These are phyloP conservation scores for Poeciliopsis paucimaculata DNA, from an alignment of 2,797 vertebrate genomes.

Conservation along the genomic window DNA sequence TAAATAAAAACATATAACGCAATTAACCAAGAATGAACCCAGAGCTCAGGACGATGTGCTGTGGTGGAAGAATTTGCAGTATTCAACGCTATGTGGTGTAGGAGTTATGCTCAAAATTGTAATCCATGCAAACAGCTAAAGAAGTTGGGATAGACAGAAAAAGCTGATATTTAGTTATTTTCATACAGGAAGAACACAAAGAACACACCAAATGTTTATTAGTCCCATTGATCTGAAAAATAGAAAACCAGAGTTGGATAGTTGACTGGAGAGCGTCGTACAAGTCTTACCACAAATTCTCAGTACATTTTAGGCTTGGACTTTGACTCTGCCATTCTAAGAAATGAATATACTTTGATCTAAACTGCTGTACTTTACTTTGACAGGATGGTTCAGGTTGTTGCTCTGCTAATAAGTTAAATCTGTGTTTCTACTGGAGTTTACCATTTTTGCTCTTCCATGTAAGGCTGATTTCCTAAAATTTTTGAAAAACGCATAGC, in stretches of 20 bases:
- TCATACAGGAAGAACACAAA: neutral
- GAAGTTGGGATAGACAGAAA: neutral
- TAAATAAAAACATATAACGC: neutral
- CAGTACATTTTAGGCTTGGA: neutral
- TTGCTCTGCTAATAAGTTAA: neutral
- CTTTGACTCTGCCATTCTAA: neutral
- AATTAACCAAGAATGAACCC: neutral
- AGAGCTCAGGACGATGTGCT: neutral
- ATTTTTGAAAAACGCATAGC: neutral
- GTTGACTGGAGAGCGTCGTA: too few relatives aligned
- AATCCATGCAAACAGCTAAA: neutral
- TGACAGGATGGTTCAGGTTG: neutral
- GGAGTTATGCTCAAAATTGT: neutral
- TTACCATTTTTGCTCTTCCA: neutral
- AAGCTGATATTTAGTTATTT: neutral
- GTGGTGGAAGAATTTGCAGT: neutral
- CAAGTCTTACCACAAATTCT: neutral
- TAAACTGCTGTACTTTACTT: neutral
- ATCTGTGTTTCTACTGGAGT: neutral
- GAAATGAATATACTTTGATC: neutral
- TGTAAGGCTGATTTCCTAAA: neutral
- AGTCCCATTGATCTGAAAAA: neutral
- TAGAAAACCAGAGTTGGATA: neutral
- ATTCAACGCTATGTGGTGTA: too few relatives aligned
- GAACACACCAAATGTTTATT: neutral